Evolutionary conservation across 2,888 invertebrate species (phyloP).

Genomic region (Tetragonula carbonaria): DNA sequence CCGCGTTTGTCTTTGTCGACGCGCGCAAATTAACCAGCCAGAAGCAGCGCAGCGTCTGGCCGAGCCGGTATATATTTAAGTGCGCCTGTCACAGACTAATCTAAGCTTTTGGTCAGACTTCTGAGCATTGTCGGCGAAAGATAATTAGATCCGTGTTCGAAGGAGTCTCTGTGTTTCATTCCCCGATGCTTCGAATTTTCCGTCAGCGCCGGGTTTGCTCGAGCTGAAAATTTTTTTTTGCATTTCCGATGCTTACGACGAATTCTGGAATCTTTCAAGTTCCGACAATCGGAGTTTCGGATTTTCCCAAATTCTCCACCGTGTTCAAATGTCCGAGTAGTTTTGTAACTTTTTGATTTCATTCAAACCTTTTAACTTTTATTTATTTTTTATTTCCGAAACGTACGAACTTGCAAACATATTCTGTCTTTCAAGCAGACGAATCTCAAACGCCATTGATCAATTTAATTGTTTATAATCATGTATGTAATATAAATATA

Average conservation of each 20-base stretch:
- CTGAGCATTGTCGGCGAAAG: not conserved
- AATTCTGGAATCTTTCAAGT: not conserved
- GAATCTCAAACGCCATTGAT: too few relatives aligned
- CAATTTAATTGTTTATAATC: too few relatives aligned
- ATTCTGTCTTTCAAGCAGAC: too few relatives aligned
- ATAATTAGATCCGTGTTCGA: not conserved
- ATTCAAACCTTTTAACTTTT: too few relatives aligned
- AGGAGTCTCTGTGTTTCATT: not conserved
- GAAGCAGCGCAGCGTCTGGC: not conserved
- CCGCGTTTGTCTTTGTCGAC: conserved; percentile 44
- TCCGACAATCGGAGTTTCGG: not conserved
- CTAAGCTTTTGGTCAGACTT: conserved; percentile 2
- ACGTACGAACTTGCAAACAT: too few relatives aligned
- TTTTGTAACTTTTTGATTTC: too few relatives aligned
- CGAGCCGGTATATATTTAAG: conserved; percentile 26
- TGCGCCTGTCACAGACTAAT: conserved; percentile 14
- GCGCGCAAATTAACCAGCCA: conserved; percentile 29
- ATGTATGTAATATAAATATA: too few relatives aligned
- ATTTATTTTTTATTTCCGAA: too few relatives aligned
- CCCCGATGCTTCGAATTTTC: not conserved
- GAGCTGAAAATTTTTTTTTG: not conserved
- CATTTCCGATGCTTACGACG: not conserved
- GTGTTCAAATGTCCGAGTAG: not conserved
- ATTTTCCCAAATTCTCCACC: not conserved
- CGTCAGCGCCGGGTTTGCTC: not conserved